Evolutionary conservation across 1,140 invertebrate genomes (phyloP).

Genomic region (Trichonephila clavata): DNA sequence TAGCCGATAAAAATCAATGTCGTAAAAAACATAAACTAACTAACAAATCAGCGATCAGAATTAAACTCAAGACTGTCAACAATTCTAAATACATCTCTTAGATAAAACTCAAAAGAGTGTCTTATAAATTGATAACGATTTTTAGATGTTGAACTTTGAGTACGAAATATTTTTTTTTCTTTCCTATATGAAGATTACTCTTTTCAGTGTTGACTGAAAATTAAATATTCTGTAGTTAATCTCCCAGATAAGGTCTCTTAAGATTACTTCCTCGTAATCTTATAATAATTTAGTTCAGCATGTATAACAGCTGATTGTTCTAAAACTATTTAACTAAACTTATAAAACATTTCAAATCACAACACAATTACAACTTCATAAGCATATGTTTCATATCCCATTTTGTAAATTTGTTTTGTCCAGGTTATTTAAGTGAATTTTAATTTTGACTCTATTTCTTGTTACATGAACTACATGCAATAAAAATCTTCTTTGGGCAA

Average conservation of each 20-base stretch:
- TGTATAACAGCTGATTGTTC: too few species aligned
- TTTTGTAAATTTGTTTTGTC: too few species aligned
- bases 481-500: too few species aligned
- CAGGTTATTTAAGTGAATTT: too few species aligned
- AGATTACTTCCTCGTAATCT: not conserved
- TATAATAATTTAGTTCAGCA: too few species aligned
- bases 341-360: too few species aligned
- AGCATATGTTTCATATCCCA: too few species aligned
- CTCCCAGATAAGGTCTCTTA: not conserved
- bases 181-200: not conserved
- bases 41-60: conserved; percentile 8
- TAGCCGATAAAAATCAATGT: not conserved
- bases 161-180: not conserved
- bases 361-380: too few species aligned
- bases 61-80: conserved; percentile 32
- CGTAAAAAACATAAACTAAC: not conserved
- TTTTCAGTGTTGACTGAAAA: not conserved
- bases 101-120: conserved; percentile 45
- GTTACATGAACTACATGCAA: too few species aligned
- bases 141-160: not conserved
- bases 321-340: too few species aligned
- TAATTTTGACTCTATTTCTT: too few species aligned
- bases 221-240: not conserved
- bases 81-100: conserved; percentile 23
- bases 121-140: not conserved